These are phyloP conservation scores for Elachura formosa DNA, from an alignment of 2,113 vertebrate genomes.

Conservation along the genomic window DNA sequence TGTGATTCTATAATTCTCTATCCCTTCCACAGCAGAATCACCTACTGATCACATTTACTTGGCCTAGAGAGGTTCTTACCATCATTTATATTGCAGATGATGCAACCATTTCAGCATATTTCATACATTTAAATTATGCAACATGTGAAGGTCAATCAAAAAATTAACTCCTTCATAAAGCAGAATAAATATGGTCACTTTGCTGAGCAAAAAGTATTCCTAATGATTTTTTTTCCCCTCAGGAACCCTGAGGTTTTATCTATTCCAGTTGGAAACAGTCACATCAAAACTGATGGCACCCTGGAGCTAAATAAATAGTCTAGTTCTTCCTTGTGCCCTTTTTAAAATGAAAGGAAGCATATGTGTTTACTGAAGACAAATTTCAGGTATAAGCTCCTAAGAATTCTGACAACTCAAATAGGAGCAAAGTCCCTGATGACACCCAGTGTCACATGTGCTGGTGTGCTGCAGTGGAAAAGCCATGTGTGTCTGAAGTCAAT, in stretches of 20 bases:
- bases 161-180: background rate
- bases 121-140: background rate
- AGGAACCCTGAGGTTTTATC: background rate
- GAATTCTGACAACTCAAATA: conserved; percentile 25
- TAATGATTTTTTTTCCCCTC: background rate
- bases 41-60: background rate
- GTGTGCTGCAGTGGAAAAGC: background rate
- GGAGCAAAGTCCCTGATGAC: background rate
- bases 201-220: conserved; percentile 28
- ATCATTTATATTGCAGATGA: background rate
- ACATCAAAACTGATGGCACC: background rate
- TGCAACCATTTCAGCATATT: background rate
- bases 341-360: conserved; percentile 5
- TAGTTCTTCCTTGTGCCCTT: background rate
- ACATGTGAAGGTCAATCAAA: background rate
- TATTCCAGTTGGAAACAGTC: background rate
- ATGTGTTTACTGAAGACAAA: background rate
- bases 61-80: background rate
- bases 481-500: background rate
- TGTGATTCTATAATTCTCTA: background rate
- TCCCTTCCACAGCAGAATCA: background rate
- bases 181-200: conserved; percentile 1
- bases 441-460: background rate
- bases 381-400: conserved; percentile 16
- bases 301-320: background rate